A percentile compares a stretch with the other conserved stretches of the same genome.
Conservation (phyloP, 1,140 invertebrate species). For the Dendroctonus ponderosae region DNA sequence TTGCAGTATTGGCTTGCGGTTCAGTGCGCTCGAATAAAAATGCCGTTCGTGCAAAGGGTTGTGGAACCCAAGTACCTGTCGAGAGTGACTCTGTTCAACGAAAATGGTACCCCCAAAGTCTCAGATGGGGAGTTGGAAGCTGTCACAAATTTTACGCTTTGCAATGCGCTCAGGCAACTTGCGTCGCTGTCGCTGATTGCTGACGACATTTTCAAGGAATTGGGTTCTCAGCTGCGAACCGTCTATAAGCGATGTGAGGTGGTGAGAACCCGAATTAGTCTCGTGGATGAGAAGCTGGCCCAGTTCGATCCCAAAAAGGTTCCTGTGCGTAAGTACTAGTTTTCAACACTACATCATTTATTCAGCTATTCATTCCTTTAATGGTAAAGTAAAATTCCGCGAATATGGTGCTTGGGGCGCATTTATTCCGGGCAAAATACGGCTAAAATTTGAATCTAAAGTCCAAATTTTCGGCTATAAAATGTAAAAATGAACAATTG, state of each 20-base stretch:
- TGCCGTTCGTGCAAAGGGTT: conserved; percentile 72
- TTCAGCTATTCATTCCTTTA: too few species aligned
- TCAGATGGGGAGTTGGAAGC: conserved; percentile 70
- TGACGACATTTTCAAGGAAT: conserved; percentile 73
- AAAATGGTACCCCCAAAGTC: conserved; percentile 57
- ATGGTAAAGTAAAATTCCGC: too few species aligned
- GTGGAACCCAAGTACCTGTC: conserved; percentile 68
- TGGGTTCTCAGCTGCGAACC: conserved; percentile 66
- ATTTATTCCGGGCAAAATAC: too few species aligned
- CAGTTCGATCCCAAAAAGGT: conserved; percentile 75
- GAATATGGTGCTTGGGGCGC: too few species aligned
- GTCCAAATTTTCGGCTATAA: too few species aligned
- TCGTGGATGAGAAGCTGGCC: conserved; percentile 60
- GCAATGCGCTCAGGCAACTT: conserved; percentile 73
- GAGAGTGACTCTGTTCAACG: conserved; percentile 59
- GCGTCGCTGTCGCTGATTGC: conserved; percentile 74
- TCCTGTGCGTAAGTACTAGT: conserved; percentile 74
- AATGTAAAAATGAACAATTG: too few species aligned
- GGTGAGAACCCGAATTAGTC: conserved; percentile 62
- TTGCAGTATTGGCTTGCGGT: background rate
- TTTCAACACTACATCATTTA: too few species aligned
- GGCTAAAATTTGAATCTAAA: too few species aligned
- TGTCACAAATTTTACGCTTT: conserved; percentile 73
- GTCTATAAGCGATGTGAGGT: conserved; percentile 64
- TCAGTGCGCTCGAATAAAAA: conserved; percentile 40